These are phyloP conservation scores for Ciconia stormi DNA, from an alignment of 2,113 vertebrate species.

Conservation along the genomic window DNA sequence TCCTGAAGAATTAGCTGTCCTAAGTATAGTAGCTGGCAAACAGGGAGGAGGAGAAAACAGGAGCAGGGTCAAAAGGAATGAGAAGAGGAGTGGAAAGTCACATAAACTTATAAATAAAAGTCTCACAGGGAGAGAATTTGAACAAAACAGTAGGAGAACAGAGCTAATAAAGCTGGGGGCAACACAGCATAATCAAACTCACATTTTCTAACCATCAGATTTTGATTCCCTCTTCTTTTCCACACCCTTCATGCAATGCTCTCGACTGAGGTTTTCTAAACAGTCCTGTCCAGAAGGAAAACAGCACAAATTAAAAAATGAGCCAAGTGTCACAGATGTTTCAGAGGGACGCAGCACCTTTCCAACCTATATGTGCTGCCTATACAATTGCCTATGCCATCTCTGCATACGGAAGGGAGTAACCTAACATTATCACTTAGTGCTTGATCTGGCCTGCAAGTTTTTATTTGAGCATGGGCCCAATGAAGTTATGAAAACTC, in stretches of 20 bases:
- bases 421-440: neutral
- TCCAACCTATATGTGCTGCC: neutral
- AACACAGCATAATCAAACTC: neutral
- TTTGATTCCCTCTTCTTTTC: neutral
- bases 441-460: neutral
- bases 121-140: neutral
- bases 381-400: neutral
- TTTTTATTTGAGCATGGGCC: neutral
- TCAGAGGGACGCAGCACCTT: neutral
- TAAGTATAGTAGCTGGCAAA: neutral
- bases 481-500: neutral
- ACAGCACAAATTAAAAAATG: neutral
- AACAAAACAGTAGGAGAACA: neutral
- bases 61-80: neutral
- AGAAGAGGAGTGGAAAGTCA: neutral
- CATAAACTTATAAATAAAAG: neutral
- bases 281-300: neutral
- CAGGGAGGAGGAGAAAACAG: neutral
- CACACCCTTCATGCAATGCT: neutral
- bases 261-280: neutral
- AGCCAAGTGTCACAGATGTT: neutral
- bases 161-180: neutral
- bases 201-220: neutral
- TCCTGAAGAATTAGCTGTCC: conserved; percentile 21
- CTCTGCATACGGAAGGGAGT: neutral